Percentiles rank a stretch among this genome's conserved stretches.
Evolutionary conservation across 2,797 vertebrate genomes (phyloP).

Genomic region (Hybognathus amarus): DNA sequence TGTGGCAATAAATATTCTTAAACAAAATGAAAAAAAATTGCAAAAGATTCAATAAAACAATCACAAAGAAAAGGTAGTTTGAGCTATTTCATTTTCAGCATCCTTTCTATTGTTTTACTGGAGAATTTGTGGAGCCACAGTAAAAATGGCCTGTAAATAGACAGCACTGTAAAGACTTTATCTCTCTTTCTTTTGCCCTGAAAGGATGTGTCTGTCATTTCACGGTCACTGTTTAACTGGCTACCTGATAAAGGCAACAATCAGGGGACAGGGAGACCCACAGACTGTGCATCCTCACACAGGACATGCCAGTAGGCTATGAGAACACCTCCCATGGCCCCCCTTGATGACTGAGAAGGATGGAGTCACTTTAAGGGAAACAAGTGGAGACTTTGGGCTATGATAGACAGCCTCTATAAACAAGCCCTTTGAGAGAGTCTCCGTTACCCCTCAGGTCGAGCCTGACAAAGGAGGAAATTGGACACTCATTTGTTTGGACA

Average conservation of each 20-base stretch:
- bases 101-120: conserved; percentile 56
- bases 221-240: conserved; percentile 54
- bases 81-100: conserved; percentile 53
- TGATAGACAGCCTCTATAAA: conserved; percentile 56
- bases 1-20: background rate
- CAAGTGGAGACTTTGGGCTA: conserved; percentile 53
- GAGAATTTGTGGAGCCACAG: conserved; percentile 44
- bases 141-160: conserved; percentile 57
- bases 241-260: conserved; percentile 76
- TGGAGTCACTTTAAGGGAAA: conserved; percentile 69
- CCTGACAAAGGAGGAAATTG: conserved; percentile 61
- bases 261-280: conserved; percentile 58
- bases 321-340: conserved; percentile 44
- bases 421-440: conserved; percentile 54
- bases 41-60: background rate
- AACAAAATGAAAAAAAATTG: background rate
- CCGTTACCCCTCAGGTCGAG: conserved; percentile 51
- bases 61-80: conserved; percentile 10
- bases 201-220: conserved; percentile 72
- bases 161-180: conserved; percentile 59
- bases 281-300: conserved; percentile 67
- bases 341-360: conserved; percentile 75
- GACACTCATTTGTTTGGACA: conserved; percentile 71
- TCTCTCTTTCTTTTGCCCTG: conserved; percentile 54
- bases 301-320: conserved; percentile 62